phyloP scores from a whole-genome alignment of 1,140 invertebrate species.

The Scylla paramamosain region DNA sequence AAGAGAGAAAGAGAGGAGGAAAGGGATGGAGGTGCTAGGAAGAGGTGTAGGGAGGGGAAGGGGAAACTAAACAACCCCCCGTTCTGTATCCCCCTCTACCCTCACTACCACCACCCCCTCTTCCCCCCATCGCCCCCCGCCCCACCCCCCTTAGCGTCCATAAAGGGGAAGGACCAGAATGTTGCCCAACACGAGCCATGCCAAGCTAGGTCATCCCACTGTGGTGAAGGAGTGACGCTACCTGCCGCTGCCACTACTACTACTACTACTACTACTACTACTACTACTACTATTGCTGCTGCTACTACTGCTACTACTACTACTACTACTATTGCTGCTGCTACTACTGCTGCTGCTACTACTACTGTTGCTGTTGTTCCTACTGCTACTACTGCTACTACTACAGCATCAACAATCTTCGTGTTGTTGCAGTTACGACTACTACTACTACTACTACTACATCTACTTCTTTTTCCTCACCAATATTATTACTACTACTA shows the following conservation, averaged over 20 bases:
- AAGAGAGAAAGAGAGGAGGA: not conserved
- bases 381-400: not conserved
- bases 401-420: not conserved
- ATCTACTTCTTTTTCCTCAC: not conserved
- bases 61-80: not conserved
- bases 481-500: not conserved
- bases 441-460: not conserved
- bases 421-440: not conserved
- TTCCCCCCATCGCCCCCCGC: no score
- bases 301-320: not conserved
- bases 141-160: not conserved
- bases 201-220: not conserved
- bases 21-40: not conserved
- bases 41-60: not conserved
- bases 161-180: not conserved
- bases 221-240: not conserved
- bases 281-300: not conserved
- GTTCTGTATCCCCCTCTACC: not conserved
- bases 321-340: not conserved
- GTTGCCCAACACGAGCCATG: not conserved
- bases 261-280: not conserved
- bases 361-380: no score
- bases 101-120: no score
- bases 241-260: not conserved
- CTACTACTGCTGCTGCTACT: not conserved